Evolutionary conservation across 2,888 invertebrate species (phyloP).

Genomic region (Keiferia lycopersicella): DNA sequence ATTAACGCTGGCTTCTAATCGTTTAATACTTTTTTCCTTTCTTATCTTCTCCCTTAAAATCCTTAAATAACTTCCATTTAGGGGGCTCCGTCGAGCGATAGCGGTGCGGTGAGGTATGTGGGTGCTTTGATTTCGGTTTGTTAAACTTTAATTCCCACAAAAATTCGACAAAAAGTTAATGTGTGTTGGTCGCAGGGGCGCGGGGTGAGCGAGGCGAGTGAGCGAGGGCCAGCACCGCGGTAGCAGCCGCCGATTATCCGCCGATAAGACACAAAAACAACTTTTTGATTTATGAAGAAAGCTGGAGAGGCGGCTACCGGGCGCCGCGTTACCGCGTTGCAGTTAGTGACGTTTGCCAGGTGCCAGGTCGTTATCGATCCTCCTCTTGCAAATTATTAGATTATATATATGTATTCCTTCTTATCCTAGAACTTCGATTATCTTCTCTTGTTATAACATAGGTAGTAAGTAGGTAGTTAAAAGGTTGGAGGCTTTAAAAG

Average conservation of each 20-base stretch:
- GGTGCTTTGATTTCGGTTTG: slow-evolving; percentile 56
- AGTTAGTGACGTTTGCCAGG: slow-evolving; percentile 51
- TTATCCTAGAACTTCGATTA: background rate
- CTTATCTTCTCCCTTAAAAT: slow-evolving; percentile 59
- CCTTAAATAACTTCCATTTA: slow-evolving; percentile 63
- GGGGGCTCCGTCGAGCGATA: slow-evolving; percentile 46
- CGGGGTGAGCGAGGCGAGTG: slow-evolving; percentile 33
- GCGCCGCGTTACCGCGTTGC: slow-evolving; percentile 57
- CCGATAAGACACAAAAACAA: slow-evolving; percentile 77
- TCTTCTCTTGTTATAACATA: no score
- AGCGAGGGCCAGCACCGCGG: slow-evolving; percentile 53
- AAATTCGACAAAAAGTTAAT: slow-evolving; percentile 66
- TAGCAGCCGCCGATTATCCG: slow-evolving; percentile 76
- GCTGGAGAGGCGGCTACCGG: slow-evolving; percentile 72
- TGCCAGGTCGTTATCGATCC: slow-evolving; percentile 8
- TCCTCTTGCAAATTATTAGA: background rate
- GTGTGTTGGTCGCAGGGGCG: slow-evolving; percentile 50
- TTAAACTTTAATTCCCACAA: slow-evolving; percentile 63
- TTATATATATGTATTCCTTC: background rate
- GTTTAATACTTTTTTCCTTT: slow-evolving; percentile 36
- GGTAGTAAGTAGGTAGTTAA: no score
- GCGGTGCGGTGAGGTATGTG: slow-evolving; percentile 34
- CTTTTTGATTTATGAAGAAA: slow-evolving; percentile 80
- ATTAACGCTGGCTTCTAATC: slow-evolving; percentile 30
- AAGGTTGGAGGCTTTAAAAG: no score